phyloP scores from a whole-genome alignment of 2,888 invertebrate genomes.

The Flexamia atlantica region DNA sequence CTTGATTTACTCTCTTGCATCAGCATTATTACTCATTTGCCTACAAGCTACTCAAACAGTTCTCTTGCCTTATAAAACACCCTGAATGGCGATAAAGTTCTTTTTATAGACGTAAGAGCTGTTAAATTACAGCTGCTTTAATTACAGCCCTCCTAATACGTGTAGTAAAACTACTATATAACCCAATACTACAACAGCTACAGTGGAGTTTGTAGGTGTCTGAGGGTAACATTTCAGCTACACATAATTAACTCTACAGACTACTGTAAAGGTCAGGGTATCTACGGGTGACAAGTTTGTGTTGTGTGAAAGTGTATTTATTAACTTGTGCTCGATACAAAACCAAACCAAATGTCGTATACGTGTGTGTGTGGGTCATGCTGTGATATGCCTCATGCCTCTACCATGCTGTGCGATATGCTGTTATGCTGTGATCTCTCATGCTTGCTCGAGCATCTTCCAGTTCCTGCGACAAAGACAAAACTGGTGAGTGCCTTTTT shows the following conservation, averaged over 20 bases:
- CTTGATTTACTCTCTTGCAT: too few relatives aligned
- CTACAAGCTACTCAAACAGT: too few relatives aligned
- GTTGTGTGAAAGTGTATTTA: conserved; percentile 42
- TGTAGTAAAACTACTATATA: background rate
- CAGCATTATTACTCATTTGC: too few relatives aligned
- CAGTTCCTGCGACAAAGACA: conserved; percentile 26
- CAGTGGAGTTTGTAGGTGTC: too few relatives aligned
- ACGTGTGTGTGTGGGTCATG: conserved; percentile 46
- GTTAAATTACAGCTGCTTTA: too few relatives aligned
- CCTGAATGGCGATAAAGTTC: too few relatives aligned
- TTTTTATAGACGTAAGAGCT: too few relatives aligned
- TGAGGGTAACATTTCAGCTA: background rate
- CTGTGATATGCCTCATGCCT: conserved; percentile 49
- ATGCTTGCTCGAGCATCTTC: conserved; percentile 52
- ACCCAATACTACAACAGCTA: background rate
- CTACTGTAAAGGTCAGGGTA: conserved; percentile 10
- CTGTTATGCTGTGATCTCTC: conserved; percentile 22
- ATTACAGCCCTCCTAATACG: too few relatives aligned
- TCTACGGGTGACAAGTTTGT: background rate
- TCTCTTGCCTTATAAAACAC: too few relatives aligned
- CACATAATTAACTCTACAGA: background rate
- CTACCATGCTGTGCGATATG: conserved; percentile 50
- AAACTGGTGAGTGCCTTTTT: background rate
- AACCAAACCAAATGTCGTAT: conserved; percentile 12
- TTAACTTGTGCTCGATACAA: conserved; percentile 43